Evolutionary conservation across 2,797 vertebrate species (phyloP), one percentile per base, ranked within the genome.

Genomic region (Acanthurus tractus): DNA sequence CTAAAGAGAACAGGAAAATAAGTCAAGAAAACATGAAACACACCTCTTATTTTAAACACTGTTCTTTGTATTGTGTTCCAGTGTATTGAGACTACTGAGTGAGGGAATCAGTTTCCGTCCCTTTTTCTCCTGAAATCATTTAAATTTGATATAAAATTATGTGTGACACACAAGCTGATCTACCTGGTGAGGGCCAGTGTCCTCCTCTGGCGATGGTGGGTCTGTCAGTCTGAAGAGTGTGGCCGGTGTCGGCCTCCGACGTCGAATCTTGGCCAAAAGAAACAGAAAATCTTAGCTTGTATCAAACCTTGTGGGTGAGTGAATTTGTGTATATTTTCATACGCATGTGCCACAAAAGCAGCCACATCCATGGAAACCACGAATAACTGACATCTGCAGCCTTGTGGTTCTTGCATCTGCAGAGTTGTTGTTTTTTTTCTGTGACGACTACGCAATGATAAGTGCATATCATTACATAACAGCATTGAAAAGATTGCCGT

Each of bases 171-270:
- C 3, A 0, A 20, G 36, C 44, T 67, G 36, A 58, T 58, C 23
- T 79, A 97, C 97, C 96, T 96, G 96, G 65, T 96, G 94, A 15
- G 94, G 92, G 52, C 93, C 85, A 4, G 74, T 76, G 57, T 97
- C 97, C 14, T 98, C 97, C 69, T 98, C 97, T 82, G 97, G 97
- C 0, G 97, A 97, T 0, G 96, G 95, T 1, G 96, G 96, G 85
- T 99, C 97, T 0, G 97, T 96, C 87, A 97, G 75, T 85, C 96
- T 95, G 95, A 98, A 99, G 71, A 99, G 94, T 44, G 97, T 97
- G 72, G 97, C 97, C 0, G 97, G 97, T 4, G 97, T 99, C 3
- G 97, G 97, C 83, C 97, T 96, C 74, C 97, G 87, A 44, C 97
- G 96, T 52, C 97, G 96, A 88, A 99, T 98, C 97, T 99, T 73